Evolutionary conservation across 2,113 vertebrate species (phyloP).

Genomic region (Clinocottus analis): DNA sequence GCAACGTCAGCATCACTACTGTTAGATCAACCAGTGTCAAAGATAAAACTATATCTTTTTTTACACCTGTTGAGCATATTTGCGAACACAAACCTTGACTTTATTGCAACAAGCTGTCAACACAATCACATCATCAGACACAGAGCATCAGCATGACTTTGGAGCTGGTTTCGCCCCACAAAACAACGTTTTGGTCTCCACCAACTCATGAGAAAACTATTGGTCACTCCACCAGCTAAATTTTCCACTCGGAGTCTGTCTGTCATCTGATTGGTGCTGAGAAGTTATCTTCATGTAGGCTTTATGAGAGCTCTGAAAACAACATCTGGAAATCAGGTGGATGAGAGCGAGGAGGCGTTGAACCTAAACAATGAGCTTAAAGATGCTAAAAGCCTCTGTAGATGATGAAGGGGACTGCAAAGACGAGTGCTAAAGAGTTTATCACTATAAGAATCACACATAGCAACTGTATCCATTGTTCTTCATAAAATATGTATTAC

Average conservation of each 20-base stretch:
- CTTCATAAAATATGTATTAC: background rate
- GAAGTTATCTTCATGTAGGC: background rate
- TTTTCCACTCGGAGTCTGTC: background rate
- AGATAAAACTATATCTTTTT: background rate
- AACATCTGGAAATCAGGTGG: background rate
- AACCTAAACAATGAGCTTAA: background rate
- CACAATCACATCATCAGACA: background rate
- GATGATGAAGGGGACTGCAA: background rate
- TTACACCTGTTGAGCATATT: no score
- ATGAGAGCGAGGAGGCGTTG: background rate
- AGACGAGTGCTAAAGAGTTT: background rate
- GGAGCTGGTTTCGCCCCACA: background rate
- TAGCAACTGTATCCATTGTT: background rate
- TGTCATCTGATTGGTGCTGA: background rate
- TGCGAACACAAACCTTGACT: no score
- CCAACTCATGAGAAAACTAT: background rate
- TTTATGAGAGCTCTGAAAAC: background rate
- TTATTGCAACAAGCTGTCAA: background rate
- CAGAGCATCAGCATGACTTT: background rate
- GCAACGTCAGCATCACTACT: background rate
- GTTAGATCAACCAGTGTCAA: background rate
- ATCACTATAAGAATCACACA: background rate
- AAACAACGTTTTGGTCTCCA: background rate
- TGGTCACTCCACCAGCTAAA: background rate
- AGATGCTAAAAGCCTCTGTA: background rate